Evolutionary conservation across 2,113 vertebrate species (phyloP).

Genomic region (Oncorhynchus nerka): DNA sequence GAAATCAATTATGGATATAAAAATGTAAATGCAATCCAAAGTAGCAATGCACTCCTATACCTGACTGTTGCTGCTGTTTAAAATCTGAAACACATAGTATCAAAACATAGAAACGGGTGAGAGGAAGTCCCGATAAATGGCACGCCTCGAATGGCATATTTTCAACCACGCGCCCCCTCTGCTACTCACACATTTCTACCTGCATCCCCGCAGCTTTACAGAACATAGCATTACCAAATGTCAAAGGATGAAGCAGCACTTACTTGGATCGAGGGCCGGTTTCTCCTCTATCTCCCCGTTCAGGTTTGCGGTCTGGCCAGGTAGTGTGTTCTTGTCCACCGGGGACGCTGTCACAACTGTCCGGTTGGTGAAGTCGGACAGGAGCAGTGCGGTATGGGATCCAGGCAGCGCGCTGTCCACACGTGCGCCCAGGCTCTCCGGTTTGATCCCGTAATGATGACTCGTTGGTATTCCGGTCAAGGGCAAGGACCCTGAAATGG

Average conservation of each 20-base stretch:
- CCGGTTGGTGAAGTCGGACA: constrained; percentile 91
- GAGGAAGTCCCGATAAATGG: constrained; percentile 51
- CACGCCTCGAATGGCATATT: constrained; percentile 53
- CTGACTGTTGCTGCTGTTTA: constrained; percentile 5
- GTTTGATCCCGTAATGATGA: constrained; percentile 92
- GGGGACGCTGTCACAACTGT: constrained; percentile 77
- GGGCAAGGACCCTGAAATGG: constrained; percentile 86
- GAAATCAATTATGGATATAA: background rate
- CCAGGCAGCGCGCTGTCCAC: constrained; percentile 82
- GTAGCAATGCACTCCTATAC: background rate
- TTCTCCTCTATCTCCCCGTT: constrained; percentile 87
- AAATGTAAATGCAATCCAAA: background rate
- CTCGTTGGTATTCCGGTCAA: constrained; percentile 88
- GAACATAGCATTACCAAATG: constrained; percentile 35
- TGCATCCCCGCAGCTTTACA: constrained; percentile 35
- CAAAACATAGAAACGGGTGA: constrained; percentile 28
- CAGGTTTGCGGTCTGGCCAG: constrained; percentile 78
- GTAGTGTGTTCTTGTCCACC: constrained; percentile 84
- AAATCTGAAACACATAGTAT: constrained; percentile 28
- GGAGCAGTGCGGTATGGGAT: constrained; percentile 85
- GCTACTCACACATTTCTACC: constrained; percentile 36
- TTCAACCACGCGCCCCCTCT: background rate
- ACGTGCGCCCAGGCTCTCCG: constrained; percentile 83
- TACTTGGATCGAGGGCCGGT: constrained; percentile 89
- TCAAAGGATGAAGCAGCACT: constrained; percentile 71